phyloP scores from a whole-genome alignment of 2,797 vertebrate species.

The Trachurus trachurus region DNA sequence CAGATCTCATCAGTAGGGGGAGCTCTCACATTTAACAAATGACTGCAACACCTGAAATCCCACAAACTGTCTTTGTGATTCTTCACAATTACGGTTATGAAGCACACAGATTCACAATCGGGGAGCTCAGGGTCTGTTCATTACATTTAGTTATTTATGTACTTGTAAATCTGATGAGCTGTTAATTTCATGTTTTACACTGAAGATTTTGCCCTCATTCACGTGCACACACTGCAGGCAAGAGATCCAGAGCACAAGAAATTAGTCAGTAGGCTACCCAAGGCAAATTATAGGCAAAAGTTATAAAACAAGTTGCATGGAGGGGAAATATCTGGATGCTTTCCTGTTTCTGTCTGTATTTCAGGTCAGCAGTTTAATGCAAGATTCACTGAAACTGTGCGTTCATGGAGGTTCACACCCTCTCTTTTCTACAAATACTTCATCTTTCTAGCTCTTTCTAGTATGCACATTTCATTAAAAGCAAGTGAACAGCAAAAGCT shows the following conservation, averaged over 20 bases:
- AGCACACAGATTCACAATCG: constrained; percentile 3
- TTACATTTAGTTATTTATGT: not conserved
- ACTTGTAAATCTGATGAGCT: not conserved
- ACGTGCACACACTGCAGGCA: no score
- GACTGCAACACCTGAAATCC: not conserved
- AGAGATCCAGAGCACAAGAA: no score
- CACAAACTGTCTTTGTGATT: not conserved
- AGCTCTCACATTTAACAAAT: constrained; percentile 68
- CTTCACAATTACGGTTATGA: not conserved
- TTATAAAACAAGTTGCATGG: not conserved
- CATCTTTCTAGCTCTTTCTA: no score
- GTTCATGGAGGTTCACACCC: not conserved
- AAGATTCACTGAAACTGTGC: constrained; percentile 9
- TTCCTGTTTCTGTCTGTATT: constrained; percentile 11
- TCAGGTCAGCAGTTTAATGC: constrained; percentile 15
- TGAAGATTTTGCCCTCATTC: no score
- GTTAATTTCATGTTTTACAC: not conserved
- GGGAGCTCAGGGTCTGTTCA: not conserved
- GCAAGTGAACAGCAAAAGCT: not conserved
- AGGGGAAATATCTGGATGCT: not conserved
- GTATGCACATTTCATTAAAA: not conserved
- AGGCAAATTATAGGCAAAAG: not conserved
- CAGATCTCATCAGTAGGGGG: constrained; percentile 68
- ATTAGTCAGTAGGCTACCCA: no score
- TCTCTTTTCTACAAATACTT: no score